phyloP scores from a whole-genome alignment of 2,113 vertebrate genomes.

The Nothoprocta perdicaria region DNA sequence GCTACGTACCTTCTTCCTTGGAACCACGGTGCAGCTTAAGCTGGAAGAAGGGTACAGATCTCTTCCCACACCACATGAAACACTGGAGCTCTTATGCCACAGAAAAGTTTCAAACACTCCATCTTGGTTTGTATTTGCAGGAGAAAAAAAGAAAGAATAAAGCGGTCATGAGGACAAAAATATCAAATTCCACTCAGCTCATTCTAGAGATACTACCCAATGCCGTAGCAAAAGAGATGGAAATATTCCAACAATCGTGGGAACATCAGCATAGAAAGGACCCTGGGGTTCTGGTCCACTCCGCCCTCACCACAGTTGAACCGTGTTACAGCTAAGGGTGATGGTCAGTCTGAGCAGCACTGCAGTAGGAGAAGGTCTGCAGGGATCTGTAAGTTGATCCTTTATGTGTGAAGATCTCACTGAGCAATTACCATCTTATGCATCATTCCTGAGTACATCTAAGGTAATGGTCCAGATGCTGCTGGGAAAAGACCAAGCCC shows the following conservation, averaged over 20 bases:
- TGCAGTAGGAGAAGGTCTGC: not conserved
- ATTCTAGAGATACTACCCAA: not conserved
- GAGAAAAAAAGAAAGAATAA: not conserved
- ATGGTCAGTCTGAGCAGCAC: not conserved
- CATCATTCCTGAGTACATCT: not conserved
- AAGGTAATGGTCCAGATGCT: not conserved
- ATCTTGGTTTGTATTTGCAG: not conserved
- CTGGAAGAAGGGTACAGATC: not conserved
- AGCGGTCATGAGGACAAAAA: not conserved
- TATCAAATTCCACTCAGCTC: not conserved
- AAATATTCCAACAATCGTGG: fast-evolving
- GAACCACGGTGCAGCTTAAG: fast-evolving
- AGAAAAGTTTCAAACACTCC: not conserved
- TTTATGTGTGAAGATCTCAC: not conserved
- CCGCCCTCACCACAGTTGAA: not conserved
- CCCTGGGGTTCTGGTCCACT: fast-evolving
- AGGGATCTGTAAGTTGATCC: fast-evolving
- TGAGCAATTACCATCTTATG: not conserved
- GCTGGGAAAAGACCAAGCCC: not conserved
- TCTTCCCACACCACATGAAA: not conserved
- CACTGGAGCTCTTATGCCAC: not conserved
- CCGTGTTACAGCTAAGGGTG: not conserved
- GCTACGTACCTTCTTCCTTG: not conserved
- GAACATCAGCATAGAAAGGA: not conserved
- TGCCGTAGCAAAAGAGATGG: not conserved